Evolutionary conservation across 2,888 invertebrate genomes (phyloP), one percentile per base, ranked within the genome.

Genomic region (Lacanobia oleracea): DNA sequence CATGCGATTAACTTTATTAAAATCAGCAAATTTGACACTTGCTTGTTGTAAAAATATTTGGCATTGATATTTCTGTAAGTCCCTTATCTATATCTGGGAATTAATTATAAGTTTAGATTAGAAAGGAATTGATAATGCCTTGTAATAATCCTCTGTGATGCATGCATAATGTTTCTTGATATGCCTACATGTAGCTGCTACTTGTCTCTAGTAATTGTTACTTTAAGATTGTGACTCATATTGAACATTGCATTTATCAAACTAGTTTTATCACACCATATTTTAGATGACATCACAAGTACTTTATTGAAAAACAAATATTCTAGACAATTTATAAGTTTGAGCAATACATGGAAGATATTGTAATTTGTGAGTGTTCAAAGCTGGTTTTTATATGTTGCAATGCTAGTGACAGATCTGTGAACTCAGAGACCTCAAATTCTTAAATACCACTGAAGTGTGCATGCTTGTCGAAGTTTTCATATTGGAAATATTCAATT

Each of bases 61-160:
- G 69, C 50, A 63, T 61, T 74, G 77, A 67, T 79, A 76, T 81
- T 54, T 65, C 48, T 62, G 56, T 75, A 73, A 74, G 48, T 54
- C 61, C 21, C 21, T 50, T 83, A 81, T 76, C 78, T 56, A 21
- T 79, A 81, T 83, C 81, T 79, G 59, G 62, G 76, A 72, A 72
- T 81, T 83, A 80, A 74, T 71, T 70, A 70, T 62, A 78, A 72
- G 57, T 75, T 77, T 40, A 75, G 83, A 83, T 83, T 77, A 84
- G 53, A 65, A 69, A 74, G 68, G 53, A 76, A 76, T 71, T 80
- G 74, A 80, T 82, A 82, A 67, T 67, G 23, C 51, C 48, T 60
- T 59, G 50, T 74, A 62, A 70, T 80, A 74, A 79, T 82, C 63
- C 33, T 66, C 65, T 79, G 40, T 71, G 75, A 71, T 81, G 82